Conservation (phyloP, 2,888 invertebrate genomes). For the Catocala nupta region DNA sequence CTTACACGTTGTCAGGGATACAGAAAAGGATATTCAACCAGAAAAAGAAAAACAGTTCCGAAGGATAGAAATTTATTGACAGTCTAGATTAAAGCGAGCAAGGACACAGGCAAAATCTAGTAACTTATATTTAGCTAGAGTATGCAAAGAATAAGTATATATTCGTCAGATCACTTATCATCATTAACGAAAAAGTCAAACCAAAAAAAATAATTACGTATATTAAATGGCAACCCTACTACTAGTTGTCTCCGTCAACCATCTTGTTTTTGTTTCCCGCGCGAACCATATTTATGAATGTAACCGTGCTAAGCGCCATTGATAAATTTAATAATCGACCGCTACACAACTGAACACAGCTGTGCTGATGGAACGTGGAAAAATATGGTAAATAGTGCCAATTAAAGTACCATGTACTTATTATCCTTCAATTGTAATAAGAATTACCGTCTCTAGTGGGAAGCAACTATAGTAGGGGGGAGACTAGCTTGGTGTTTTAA, state of each 20-base stretch:
- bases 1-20: too few species aligned
- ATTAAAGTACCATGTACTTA: slow-evolving; percentile 32
- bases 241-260: slow-evolving; percentile 50
- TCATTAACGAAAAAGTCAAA: too few species aligned
- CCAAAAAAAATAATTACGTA: too few species aligned
- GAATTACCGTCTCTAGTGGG: slow-evolving; percentile 20
- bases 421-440: slow-evolving; percentile 37
- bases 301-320: slow-evolving; percentile 60
- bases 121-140: too few species aligned
- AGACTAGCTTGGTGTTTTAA: too few species aligned
- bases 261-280: slow-evolving; percentile 64
- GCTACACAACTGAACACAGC: slow-evolving; percentile 16
- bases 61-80: too few species aligned
- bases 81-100: too few species aligned
- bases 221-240: slow-evolving; percentile 46
- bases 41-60: too few species aligned
- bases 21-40: too few species aligned
- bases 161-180: too few species aligned
- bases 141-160: too few species aligned
- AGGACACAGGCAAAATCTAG: too few species aligned
- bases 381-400: slow-evolving; percentile 44
- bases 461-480: neutral
- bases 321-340: slow-evolving; percentile 56
- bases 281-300: slow-evolving; percentile 61
- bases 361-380: slow-evolving; percentile 33